Evolutionary conservation across 2,797 vertebrate genomes (phyloP).

Genomic region (Megalops cyprinoides): DNA sequence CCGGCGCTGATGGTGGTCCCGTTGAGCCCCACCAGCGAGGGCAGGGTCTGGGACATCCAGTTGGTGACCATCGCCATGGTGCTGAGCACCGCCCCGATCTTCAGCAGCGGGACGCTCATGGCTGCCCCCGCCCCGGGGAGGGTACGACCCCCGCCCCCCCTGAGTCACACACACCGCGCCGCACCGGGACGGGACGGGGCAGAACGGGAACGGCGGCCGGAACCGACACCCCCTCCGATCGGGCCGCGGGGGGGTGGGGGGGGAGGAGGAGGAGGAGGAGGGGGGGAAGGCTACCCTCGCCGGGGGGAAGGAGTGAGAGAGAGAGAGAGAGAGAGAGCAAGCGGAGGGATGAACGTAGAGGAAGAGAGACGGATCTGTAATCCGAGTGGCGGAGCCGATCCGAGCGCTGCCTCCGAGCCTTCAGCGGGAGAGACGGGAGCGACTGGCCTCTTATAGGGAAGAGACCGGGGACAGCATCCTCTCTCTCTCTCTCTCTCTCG

Average conservation of each 20-base stretch:
- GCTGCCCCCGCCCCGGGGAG: slow-evolving; percentile 54
- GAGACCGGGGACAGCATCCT: neutral
- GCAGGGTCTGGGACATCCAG: slow-evolving; percentile 97
- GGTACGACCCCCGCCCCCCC: slow-evolving; percentile 42
- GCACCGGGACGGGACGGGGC: slow-evolving; percentile 19
- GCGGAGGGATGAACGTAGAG: neutral
- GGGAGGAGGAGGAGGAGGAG: no score
- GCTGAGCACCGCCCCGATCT: slow-evolving; percentile 95
- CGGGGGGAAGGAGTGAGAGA: slow-evolving; percentile 44
- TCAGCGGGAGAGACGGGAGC: neutral
- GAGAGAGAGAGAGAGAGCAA: slow-evolving; percentile 39
- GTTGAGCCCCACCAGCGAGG: slow-evolving; percentile 90
- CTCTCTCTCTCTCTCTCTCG: slow-evolving; percentile 26
- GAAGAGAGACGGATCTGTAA: slow-evolving; percentile 55
- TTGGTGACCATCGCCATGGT: slow-evolving; percentile 98
- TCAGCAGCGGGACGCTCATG: slow-evolving; percentile 92
- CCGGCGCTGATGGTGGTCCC: slow-evolving; percentile 84
- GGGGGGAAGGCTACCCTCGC: slow-evolving; percentile 17
- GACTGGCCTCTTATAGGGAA: slow-evolving; percentile 48
- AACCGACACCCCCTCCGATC: neutral
- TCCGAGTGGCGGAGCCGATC: slow-evolving; percentile 70
- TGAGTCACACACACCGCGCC: slow-evolving; percentile 49
- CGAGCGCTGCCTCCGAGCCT: slow-evolving; percentile 68
- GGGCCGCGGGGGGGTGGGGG: slow-evolving; percentile 32
- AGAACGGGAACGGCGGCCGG: neutral